Base-by-base conservation (phyloP, 2,888 invertebrate species). In the Harpagoxenus sublaevis region DNA sequence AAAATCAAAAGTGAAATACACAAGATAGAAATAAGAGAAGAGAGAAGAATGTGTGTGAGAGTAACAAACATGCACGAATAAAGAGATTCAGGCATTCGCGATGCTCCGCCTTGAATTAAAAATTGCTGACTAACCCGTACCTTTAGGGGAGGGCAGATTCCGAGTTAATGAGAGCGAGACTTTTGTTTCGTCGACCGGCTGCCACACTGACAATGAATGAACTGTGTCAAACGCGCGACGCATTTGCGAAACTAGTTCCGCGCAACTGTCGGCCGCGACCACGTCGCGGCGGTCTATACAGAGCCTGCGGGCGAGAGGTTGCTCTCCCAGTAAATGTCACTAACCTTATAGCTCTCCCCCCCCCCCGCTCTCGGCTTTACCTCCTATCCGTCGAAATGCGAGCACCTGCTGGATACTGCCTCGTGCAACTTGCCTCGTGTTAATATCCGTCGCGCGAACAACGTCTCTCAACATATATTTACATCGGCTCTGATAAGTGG, bases 311-410 rank as follows among this genome's bases (percentile, higher is more conserved):
- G 71, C 75, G 73, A 63, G 57, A 79, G 45, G 2, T 15, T 78
- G 55, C 55, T 60, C 79, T 71, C 74, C 62, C 83, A 55, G 79
- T 70, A 88, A 89, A 89, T 89, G 90, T 89, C 88, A 89, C 81
- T 89, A 90, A 89, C 89, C 89, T 89, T 90, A 90, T 65, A 71
- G 78, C 63, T 48, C 23, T 3, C 51, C 51, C 31, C 31, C 5
- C 23, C 18, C 35, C 48, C n/a, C 12, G 12, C 45, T 12, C 62
- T 23, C 39, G 53, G 23, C 53, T 23, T 23, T 3, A 6, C 3
- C 15, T 0, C 48, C 42, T 31, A 15, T 12, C 28, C 60, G 28
- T 55, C 42, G 55, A 57, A 65, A 48, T 68, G 81, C 55, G 55
- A 78, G 78, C 83, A 86, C 84, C 84, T 86, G 79, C 74, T 75